Base-by-base conservation (phyloP, 2,888 invertebrate species). In the Falcaria lacertinaria region DNA sequence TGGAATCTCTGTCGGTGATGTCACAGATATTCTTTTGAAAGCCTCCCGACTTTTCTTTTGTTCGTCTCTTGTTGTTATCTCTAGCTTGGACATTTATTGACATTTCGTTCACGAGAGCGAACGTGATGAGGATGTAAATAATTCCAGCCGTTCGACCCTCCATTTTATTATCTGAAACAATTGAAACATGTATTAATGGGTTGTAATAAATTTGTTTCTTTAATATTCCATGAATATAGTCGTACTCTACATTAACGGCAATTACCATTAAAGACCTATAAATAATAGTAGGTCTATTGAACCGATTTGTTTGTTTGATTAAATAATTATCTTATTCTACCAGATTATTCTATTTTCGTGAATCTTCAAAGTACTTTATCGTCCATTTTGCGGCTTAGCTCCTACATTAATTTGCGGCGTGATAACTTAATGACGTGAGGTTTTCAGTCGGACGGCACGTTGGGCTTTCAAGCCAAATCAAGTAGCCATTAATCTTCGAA, bases 11-110 rank as follows among this genome's bases (percentile, higher is more conserved):
- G 52, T 83, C 89, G 33, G 90, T 89, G 48, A 91, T 87, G 59
- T 91, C 90, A 60, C 92, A 92, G 39, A 92, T 88, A 65, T 92
- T 91, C 54, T 83, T 86, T 52, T 82, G 82, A 50, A 88, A 86
- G n/a, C 88, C 87, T 1, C 87, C 85, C 1, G 64, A 63, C 57
- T 89, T 90, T 54, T 89, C 89, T 62, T 89, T 89, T n/a, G 80
- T 74, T 22, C 87, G 68, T 41, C 81, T 68, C 57, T 85, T 89
- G 60, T 72, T 82, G 61, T 78, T 88, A 65, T 87, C 87, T 53
- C 79, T 79, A 13, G 85, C 86, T 59, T 86, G 83, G 13, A 84
- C 87, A 55, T 80, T 86, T 54, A 83, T 79, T 53, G 87, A 83
- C 82, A 88, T 85, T 72, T 88, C 85, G 61, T 82, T 88, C 54